These are phyloP conservation scores for Bombus polaris DNA, from an alignment of 1,140 invertebrate genomes.

Conservation along the genomic window DNA sequence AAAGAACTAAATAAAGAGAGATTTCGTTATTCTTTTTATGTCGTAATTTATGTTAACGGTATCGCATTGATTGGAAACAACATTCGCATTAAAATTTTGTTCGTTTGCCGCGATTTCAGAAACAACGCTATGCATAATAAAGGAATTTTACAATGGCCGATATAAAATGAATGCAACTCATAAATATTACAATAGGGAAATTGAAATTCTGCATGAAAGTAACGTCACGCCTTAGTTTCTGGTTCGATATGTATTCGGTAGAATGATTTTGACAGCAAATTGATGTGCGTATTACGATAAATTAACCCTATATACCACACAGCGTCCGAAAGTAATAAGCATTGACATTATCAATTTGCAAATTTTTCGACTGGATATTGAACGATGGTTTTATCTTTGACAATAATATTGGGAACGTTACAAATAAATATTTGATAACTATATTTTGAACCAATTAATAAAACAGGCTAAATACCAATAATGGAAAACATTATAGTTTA, in stretches of 20 bases:
- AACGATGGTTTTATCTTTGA: neutral
- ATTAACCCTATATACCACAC: slow-evolving; percentile 60
- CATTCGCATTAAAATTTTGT: neutral
- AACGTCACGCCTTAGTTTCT: neutral
- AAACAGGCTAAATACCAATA: too few species aligned
- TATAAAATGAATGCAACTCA: slow-evolving; percentile 19
- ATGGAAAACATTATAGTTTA: too few species aligned
- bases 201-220: slow-evolving; percentile 22
- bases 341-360: slow-evolving; percentile 10
- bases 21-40: neutral
- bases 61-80: neutral
- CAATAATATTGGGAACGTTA: neutral
- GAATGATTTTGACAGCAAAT: slow-evolving; percentile 64
- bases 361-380: slow-evolving; percentile 11
- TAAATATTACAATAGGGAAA: slow-evolving; percentile 36
- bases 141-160: neutral
- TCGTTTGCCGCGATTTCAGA: neutral
- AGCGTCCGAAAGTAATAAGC: slow-evolving; percentile 42
- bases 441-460: too few species aligned
- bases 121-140: neutral
- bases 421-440: too few species aligned
- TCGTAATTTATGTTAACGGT: neutral
- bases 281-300: slow-evolving; percentile 62
- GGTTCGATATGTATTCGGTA: neutral
- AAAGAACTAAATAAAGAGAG: neutral